phyloP scores from a whole-genome alignment of 2,888 invertebrate species.

The Junonia oenone region DNA sequence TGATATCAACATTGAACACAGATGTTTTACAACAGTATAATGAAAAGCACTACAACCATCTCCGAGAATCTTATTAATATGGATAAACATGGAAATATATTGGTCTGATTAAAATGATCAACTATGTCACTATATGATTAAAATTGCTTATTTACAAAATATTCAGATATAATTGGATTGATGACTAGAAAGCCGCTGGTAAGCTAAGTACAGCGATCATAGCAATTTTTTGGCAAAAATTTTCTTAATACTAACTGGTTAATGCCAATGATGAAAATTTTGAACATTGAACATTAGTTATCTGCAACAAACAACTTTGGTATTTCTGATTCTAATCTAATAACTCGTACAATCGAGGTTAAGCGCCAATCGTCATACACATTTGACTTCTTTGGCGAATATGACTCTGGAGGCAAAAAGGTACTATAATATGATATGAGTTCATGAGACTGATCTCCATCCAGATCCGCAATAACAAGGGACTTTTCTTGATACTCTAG shows the following conservation, averaged over 20 bases:
- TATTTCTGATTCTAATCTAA: slow-evolving; percentile 85
- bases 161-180: slow-evolving; percentile 2
- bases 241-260: slow-evolving; percentile 29
- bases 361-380: slow-evolving; percentile 79
- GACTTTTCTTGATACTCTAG: slow-evolving; percentile 86
- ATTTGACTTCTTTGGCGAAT: slow-evolving; percentile 54
- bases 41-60: slow-evolving; percentile 4
- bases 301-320: slow-evolving; percentile 82
- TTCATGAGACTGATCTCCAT: slow-evolving; percentile 87
- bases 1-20: slow-evolving; percentile 26
- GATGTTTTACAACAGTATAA: slow-evolving; percentile 9
- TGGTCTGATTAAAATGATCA: neutral
- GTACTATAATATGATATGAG: slow-evolving; percentile 87
- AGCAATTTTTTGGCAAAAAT: slow-evolving; percentile 37
- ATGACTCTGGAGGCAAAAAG: slow-evolving; percentile 70
- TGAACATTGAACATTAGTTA: slow-evolving; percentile 36
- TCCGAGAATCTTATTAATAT: slow-evolving; percentile 1
- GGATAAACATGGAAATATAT: slow-evolving; percentile 1
- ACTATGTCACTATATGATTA: neutral
- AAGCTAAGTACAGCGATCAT: slow-evolving; percentile 50
- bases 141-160: slow-evolving; percentile 7
- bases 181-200: slow-evolving; percentile 18
- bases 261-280: slow-evolving; percentile 4
- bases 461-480: slow-evolving; percentile 85
- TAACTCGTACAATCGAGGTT: slow-evolving; percentile 83